Evolutionary conservation across 2,888 invertebrate genomes (phyloP), one percentile per base, ranked within the genome.

Genomic region (Eretmocerus hayati): DNA sequence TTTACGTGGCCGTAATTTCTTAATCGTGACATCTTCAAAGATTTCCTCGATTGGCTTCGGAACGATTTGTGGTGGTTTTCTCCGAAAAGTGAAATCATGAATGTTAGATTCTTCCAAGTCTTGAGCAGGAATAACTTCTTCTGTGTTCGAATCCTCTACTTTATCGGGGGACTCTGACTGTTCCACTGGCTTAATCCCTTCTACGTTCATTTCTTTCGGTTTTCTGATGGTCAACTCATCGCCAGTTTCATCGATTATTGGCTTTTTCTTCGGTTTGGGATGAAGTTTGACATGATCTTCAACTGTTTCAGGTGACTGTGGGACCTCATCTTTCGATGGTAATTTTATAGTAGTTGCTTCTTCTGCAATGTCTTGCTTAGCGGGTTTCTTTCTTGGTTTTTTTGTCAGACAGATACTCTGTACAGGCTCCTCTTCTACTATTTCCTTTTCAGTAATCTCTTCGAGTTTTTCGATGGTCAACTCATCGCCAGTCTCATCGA

Each of bases 1-100:
- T 62, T 79, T 76, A 41, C 81, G 75, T 5, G 81, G 79, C 58
- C 83, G 83, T 19, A 86, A 72, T 67, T 85, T 87, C 65, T 85
- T 86, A 15, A 89, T 77, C 0, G 84, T 88, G 20, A 87, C 76
- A 67, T 82, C 81, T 66, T 83, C 80, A 38, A 79, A 77, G 52
- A 77, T 76, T 62, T 83, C 80, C 63, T 83, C 80, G 58, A 73
- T 65, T 9, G 75, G 72, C 56, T 74, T 74, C 15, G 75, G 73
- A 30, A 65, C 51, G 33, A 70, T 53, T 38, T 52, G 48, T 3
- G 59, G 59, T 3, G 58, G 78, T 52, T 75, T 74, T 21, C 75
- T 74, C 60, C 75, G 74, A 5, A 81, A 66, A 4, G 77, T 72
- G 52, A 77, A 76, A 61, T 79, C 78, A 61, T 77, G 76, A 18